These are phyloP conservation scores for Enteromius treurensis DNA, from an alignment of 2,797 vertebrate genomes.

Conservation along the genomic window DNA sequence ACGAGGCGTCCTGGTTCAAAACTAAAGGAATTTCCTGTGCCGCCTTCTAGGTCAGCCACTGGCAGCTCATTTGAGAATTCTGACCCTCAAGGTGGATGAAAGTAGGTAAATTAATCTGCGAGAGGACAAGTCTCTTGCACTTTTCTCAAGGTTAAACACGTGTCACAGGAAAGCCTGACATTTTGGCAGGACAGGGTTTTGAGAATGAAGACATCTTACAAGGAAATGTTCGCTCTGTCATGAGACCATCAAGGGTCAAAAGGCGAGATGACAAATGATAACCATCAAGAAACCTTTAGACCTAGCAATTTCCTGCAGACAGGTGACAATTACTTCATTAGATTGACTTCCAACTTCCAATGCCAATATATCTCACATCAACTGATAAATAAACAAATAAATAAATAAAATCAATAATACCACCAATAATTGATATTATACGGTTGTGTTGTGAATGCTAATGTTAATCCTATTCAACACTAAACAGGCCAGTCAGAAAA, in stretches of 20 bases:
- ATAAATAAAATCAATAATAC: neutral
- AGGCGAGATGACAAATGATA: conserved; percentile 10
- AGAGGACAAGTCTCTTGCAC: neutral
- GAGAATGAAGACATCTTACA: neutral
- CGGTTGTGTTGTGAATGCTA: neutral
- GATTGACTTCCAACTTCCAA: neutral
- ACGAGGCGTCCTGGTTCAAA: conserved; percentile 57
- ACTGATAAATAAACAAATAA: neutral
- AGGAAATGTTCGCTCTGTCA: neutral
- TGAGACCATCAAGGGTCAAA: neutral
- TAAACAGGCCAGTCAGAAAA: conserved; percentile 33
- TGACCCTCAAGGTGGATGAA: conserved; percentile 41
- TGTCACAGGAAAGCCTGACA: conserved; percentile 21
- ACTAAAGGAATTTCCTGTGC: conserved; percentile 60
- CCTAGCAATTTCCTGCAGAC: neutral
- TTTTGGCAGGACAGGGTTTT: neutral
- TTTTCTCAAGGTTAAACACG: conserved; percentile 21
- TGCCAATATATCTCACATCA: neutral
- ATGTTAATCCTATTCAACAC: neutral
- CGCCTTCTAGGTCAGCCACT: conserved; percentile 54
- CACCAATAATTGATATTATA: neutral
- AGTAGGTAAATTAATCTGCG: conserved; percentile 44
- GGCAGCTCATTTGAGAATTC: conserved; percentile 43
- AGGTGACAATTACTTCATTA: neutral
- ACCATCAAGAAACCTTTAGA: neutral